Conservation (phyloP, 1,140 invertebrate species). For the Melipona quadrifasciata region DNA sequence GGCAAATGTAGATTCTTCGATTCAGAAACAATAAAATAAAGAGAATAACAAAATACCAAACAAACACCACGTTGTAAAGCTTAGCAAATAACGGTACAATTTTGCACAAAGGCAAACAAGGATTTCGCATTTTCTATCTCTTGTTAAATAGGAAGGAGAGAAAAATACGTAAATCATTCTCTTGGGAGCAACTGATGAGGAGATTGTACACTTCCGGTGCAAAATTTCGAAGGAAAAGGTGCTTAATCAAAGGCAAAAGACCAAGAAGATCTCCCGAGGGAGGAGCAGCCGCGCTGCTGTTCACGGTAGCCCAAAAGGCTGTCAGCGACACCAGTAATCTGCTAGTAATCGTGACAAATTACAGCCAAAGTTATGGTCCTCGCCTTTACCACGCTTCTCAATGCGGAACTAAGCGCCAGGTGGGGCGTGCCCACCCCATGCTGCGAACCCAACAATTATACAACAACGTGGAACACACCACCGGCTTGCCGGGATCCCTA, state of each 20-base stretch:
- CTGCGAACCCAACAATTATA: conserved; percentile 74
- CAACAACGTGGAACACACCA: conserved; percentile 65
- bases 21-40: neutral
- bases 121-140: neutral
- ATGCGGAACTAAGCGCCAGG: conserved; percentile 73
- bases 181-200: neutral
- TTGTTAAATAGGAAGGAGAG: neutral
- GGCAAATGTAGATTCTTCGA: neutral
- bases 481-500: conserved; percentile 58
- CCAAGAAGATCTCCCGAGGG: neutral
- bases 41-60: neutral
- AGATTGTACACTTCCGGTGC: conserved; percentile 1
- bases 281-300: conserved; percentile 14
- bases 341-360: conserved; percentile 80
- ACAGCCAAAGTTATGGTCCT: conserved; percentile 60
- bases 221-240: neutral
- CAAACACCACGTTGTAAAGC: neutral
- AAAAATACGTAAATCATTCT: neutral
- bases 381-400: conserved; percentile 50
- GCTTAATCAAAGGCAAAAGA: conserved; percentile 13
- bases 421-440: conserved; percentile 69
- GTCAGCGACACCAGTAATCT: conserved; percentile 79
- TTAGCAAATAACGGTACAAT: too few species aligned
- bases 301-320: conserved; percentile 71
- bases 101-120: too few species aligned